Evolutionary conservation across 2,797 vertebrate species (phyloP), one percentile per base, ranked within the genome.

Genomic region (Zenarchopterus dispar): DNA sequence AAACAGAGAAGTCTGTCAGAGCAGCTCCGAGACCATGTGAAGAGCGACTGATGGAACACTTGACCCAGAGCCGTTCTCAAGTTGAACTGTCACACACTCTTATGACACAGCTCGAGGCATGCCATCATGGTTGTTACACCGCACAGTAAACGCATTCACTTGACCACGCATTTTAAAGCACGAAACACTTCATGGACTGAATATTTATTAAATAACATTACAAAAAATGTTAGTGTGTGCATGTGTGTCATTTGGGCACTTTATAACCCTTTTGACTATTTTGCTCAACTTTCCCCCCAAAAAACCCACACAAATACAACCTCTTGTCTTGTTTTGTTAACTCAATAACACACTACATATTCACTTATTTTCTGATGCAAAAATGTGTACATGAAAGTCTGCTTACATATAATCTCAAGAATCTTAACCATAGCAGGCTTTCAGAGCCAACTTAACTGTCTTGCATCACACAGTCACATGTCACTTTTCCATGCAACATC

Each of bases 1-100:
- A 75, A 88, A 86, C 85, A 89, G 88, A 90, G 87, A 84, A 82
- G 86, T 82, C 86, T 83, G 84, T 87, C 82, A 86, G 70, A 75
- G 76, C 51, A 6, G 60, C 70, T 75, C 59, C 26, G 62, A 67
- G 47, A 73, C 67, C 78, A 71, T 81, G 78, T 78, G 85, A 86
- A 80, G 75, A 79, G 70, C 64, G 50, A 84, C 75, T 75, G 82
- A 88, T 61, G 72, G 73, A 78, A 69, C 84, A 82, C 81, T 88
- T 89, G 82, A 89, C 85, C 85, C 73, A 77, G 62, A 86, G 74
- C 64, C 48, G 26, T 61, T 78, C 66, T 68, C 67, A 51, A 65
- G 72, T 51, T 79, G 78, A 85, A 84, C 80, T 84, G 69, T 88
- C 78, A 83, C 82, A 86, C 78, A 81, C 72, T 89, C 85, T 87